Evolutionary conservation across 2,888 invertebrate species (phyloP).

Genomic region (Caenorhabditis angaria): DNA sequence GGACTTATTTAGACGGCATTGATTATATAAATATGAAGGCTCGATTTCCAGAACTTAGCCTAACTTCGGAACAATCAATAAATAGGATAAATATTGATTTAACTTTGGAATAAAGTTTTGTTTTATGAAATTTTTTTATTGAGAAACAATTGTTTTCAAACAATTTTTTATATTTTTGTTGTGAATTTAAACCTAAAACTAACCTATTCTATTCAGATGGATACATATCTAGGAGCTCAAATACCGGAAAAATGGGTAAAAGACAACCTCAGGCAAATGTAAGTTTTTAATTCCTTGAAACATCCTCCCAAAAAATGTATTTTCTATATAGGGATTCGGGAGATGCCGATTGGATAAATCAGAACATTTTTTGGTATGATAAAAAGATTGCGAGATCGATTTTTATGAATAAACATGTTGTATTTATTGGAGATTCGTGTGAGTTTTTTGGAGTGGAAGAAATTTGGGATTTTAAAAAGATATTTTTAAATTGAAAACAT

Average conservation of each 20-base stretch:
- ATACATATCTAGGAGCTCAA: too few species aligned
- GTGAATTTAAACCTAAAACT: too few species aligned
- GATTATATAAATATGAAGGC: too few species aligned
- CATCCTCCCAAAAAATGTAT: slow-evolving; percentile 1
- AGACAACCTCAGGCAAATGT: too few species aligned
- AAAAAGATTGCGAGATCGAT: slow-evolving; percentile 13
- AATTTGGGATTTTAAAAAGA: not conserved
- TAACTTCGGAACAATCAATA: slow-evolving; percentile 17
- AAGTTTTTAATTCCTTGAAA: not conserved
- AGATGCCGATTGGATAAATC: too few species aligned
- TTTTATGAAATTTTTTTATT: too few species aligned
- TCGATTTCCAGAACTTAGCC: slow-evolving; percentile 9
- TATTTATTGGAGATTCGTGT: slow-evolving; percentile 56
- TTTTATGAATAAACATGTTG: slow-evolving; percentile 37
- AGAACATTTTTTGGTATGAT: slow-evolving; percentile 18
- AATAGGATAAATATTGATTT: not conserved
- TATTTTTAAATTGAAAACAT: not conserved
- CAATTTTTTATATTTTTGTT: too few species aligned
- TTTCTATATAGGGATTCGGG: slow-evolving; percentile 3
- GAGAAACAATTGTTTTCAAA: too few species aligned
- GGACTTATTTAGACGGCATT: too few species aligned
- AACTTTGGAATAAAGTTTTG: too few species aligned
- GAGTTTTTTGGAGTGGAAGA: slow-evolving; percentile 6
- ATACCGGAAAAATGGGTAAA: too few species aligned
- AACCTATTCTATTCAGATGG: too few species aligned